phyloP scores from a whole-genome alignment of 2,888 invertebrate genomes.

The Lithosia quadra region DNA sequence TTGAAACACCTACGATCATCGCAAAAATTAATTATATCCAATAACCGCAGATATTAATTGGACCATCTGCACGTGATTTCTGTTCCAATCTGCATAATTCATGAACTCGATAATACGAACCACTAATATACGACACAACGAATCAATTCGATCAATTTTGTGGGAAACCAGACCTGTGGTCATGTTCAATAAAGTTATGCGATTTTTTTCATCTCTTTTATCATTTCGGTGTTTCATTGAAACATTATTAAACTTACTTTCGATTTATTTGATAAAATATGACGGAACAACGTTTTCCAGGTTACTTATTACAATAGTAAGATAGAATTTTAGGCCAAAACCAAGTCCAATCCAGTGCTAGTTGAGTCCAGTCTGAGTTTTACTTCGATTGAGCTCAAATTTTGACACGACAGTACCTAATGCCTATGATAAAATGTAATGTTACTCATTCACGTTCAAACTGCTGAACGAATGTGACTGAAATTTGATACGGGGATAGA shows the following conservation, averaged over 20 bases:
- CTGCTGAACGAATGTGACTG: neutral
- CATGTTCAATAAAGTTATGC: neutral
- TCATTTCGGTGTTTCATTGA: no score
- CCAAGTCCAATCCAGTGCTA: no score
- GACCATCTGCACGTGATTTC: neutral
- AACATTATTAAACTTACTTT: no score
- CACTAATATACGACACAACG: neutral
- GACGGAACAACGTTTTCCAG: no score
- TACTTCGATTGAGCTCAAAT: no score
- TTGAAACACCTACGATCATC: no score
- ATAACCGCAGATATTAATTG: neutral
- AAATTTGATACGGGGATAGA: neutral
- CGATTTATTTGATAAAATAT: no score
- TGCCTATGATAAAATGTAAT: no score
- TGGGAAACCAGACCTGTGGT: neutral
- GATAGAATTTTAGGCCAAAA: no score
- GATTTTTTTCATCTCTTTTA: neutral
- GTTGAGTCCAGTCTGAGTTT: no score
- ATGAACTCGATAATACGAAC: neutral
- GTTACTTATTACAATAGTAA: no score
- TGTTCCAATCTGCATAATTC: neutral
- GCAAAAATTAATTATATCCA: neutral
- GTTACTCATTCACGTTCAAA: neutral
- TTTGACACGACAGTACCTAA: no score
- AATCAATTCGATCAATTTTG: neutral